These are phyloP conservation scores for Dromas ardeola DNA, from an alignment of 2,113 vertebrate genomes.

Conservation along the genomic window DNA sequence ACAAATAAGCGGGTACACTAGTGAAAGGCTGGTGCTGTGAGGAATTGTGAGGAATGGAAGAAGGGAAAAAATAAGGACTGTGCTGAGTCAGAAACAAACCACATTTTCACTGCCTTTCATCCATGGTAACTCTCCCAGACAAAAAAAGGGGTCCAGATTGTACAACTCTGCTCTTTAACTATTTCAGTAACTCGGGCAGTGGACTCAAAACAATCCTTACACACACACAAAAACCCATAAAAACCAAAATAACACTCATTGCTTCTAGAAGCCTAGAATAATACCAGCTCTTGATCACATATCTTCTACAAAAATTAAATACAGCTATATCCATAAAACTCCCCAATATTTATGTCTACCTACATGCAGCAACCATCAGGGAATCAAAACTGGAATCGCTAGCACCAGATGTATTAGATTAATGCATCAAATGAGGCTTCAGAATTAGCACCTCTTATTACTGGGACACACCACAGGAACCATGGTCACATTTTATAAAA, in stretches of 20 bases:
- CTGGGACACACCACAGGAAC: neutral
- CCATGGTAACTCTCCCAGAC: neutral
- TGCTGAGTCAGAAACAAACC: neutral
- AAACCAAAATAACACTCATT: neutral
- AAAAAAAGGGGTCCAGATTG: neutral
- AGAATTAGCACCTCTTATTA: neutral
- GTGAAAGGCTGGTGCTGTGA: neutral
- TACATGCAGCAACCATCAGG: neutral
- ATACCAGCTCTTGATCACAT: neutral
- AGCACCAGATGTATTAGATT: neutral
- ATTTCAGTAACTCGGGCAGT: neutral
- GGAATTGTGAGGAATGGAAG: neutral
- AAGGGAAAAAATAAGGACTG: accelerated
- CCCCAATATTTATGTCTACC: neutral
- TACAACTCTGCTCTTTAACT: neutral
- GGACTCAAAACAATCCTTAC: neutral
- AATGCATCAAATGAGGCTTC: neutral
- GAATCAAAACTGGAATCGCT: neutral
- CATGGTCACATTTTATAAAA: neutral
- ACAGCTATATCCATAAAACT: neutral
- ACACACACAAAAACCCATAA: neutral
- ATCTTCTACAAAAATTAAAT: neutral
- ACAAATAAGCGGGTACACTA: neutral
- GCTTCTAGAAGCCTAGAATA: neutral
- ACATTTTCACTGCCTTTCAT: neutral